Evolutionary conservation across 1,140 invertebrate species (phyloP), one percentile per base, ranked within the genome.

Genomic region (Calosoma granatense): DNA sequence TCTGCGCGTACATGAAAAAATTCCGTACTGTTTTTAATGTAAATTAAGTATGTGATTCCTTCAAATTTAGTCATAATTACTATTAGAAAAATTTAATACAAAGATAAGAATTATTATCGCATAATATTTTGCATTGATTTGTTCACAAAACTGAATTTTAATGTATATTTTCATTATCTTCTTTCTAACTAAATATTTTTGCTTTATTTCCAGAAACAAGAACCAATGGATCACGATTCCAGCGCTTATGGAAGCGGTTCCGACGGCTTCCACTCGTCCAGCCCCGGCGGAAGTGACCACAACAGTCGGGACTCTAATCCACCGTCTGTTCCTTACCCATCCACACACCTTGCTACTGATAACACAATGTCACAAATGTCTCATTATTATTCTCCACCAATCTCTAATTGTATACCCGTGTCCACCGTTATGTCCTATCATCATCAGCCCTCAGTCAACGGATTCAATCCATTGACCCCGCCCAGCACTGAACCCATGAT

Each of bases 391-490:
- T 60, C 61, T 4, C 57, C 60, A 3, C 60, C 61, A 1, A 51
- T 61, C 1, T n/a, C 52, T n/a, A 55, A 14, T 41, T 17, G 20
- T 23, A 21, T 22, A 19, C 21, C 41, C 22, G 22, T 58, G 12
- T 3, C 51, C 21, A 30, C 22, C 56, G 15, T 19, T 6, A 53
- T 51, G 1, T 19, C 47, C 2, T 53, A 56, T 19, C 3, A 4
- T 64, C 72, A 74, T 41, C 59, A 73, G 26, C 67, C 70, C 2
- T 55, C 68, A 0, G 62, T 64, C 3, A 54, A 70, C 36, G 70
- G 69, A 0, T 74, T 72, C 59, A 76, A 63, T 36, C 60, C 75
- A 0, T 68, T 75, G 12, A 74, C 74, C 20, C 73, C 72, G 0
- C 75, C 72, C 0, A 69, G 68, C 22, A 72, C 71, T 54, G 74